Base-by-base conservation (phyloP, 2,888 invertebrate species). In the Napeogenes inachia region DNA sequence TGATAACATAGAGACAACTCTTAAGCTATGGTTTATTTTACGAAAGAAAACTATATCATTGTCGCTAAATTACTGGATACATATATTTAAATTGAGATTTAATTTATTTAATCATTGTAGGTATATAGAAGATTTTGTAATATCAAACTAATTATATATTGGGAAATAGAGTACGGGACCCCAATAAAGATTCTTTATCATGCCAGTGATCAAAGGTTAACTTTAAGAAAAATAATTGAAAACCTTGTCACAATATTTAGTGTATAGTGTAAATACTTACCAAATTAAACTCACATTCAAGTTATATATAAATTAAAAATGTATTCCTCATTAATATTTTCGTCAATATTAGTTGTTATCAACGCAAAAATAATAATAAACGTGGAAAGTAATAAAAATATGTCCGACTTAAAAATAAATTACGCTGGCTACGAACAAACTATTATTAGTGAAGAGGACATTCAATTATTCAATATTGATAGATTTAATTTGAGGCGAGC, bases 311-410 rank as follows among this genome's bases (percentile, higher is more conserved):
- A 42, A 42, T 42, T 42, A 42, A 42, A 42, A 42, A 42, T 42
- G 42, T 42, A 42, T 42, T 42, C 10, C 3, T 3, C 10, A 42
- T 42, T 60, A 32, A 5, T 57, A 6, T 8, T 64, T 4, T 4
- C 30, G n/a, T 53, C 55, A 1, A 13, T 60, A 5, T 47, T 64
- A 33, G 32, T 61, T 8, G 10, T 63, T 21, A 73, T 73, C 3
- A 65, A 77, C 42, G 73, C 80, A 6, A 81, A 78, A 69, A 79
- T 87, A 59, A 71, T 66, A 30, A 72, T 85, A 33, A 70, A 84
- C 13, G 71, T 84, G 35, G 65, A 63, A 46, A 68, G 71, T 0
- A 74, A 71, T n/a, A 65, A 60, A 3, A 70, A 70, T 8, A 38
- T 57, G 54, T 68, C 70, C 47, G 75, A 80, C 50, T 69, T 80